Evolutionary conservation across 2,113 vertebrate species (phyloP), one percentile per base, ranked within the genome.

Genomic region (Emberiza fucata): DNA sequence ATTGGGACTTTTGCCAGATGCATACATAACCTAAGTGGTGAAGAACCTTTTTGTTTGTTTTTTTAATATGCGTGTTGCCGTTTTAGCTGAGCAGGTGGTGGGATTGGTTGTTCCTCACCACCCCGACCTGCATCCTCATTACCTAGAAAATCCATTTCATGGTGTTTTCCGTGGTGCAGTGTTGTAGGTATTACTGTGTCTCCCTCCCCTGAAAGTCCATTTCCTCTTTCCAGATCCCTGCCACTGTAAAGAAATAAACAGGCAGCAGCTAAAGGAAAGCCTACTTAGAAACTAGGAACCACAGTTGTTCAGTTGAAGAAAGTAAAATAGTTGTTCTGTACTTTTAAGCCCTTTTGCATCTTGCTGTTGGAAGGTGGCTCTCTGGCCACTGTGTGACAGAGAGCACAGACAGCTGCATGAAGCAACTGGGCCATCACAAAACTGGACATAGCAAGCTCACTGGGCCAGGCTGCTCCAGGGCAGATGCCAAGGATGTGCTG

Each of bases 131-230:
- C 22, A 5, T 37, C 37, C 66, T 79, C 9, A 1, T 56, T 88
- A 48, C 47, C 35, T 35, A n/a, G 51, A 72, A 88, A 73, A 81
- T 57, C 13, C 5, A 4, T 81, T 40, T 22, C 0, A 1, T 25
- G 8, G 37, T 50, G 3, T 60, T 82, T 82, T 61, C 31, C 53
- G 29, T 0, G 0, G 17, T 35, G 40, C 25, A 11, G 7, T 13
- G 14, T 44, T 83, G 27, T 77, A 77, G 40, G 27, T 57, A 59
- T 83, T 86, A 28, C 42, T 35, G 6, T 2, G 1, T 63, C 8
- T 70, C 47, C 39, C 14, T 70, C 29, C 9, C 25, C 22, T 64
- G 5, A 54, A 85, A 73, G 64, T 68, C 57, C 3, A 5, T 82
- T 84, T 87, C 29, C 14, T 51, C n/a, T 56, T 78, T 87, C 56